Percentiles rank a stretch among this genome's conserved stretches.
Conservation (phyloP, 2,113 vertebrate genomes). For the Isichthys henryi region DNA sequence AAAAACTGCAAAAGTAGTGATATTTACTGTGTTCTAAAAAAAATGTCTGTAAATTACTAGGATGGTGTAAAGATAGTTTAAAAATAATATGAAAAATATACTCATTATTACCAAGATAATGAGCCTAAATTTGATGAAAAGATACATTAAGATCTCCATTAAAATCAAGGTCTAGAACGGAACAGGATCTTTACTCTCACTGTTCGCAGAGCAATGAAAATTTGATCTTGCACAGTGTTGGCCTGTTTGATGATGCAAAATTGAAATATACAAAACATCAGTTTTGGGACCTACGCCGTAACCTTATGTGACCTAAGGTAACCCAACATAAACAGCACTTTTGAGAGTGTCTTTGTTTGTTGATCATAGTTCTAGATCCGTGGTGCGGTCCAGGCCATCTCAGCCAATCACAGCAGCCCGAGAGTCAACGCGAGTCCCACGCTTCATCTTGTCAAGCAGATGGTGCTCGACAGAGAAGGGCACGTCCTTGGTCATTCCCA, state of each 20-base stretch:
- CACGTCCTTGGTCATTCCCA: background rate
- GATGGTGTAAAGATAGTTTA: background rate
- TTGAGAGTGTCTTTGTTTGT: background rate
- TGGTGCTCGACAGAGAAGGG: background rate
- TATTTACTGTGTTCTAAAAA: background rate
- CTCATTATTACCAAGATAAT: background rate
- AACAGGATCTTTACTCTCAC: background rate
- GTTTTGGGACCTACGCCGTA: background rate
- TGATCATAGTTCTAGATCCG: background rate
- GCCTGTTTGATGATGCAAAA: background rate
- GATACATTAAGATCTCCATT: background rate
- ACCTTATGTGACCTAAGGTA: background rate
- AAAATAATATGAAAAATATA: background rate
- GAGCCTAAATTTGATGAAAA: background rate
- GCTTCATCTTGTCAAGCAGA: background rate
- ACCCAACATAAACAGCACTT: background rate
- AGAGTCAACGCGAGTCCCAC: background rate
- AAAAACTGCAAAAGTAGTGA: background rate
- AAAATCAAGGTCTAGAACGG: background rate
- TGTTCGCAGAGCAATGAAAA: background rate
- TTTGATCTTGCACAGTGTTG: background rate
- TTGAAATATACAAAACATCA: background rate
- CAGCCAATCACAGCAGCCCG: background rate
- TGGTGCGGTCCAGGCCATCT: background rate
- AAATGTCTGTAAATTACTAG: background rate